Percentiles rank a stretch among this genome's conserved stretches.
phyloP scores from a whole-genome alignment of 2,888 invertebrate species.

The Acanthoscelides obtectus region DNA sequence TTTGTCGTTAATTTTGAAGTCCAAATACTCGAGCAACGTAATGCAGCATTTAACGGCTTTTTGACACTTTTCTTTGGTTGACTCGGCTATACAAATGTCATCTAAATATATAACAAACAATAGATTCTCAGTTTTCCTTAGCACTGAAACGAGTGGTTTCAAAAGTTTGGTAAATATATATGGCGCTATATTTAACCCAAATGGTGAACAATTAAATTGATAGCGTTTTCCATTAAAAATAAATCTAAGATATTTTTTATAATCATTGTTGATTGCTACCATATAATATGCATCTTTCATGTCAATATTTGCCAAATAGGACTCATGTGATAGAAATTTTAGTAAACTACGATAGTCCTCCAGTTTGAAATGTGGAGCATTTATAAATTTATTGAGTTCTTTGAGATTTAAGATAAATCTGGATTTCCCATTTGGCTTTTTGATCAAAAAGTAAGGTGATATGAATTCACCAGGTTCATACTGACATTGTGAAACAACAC shows the following conservation, averaged over 20 bases:
- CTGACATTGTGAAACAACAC: neutral
- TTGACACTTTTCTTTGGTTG: too few relatives aligned
- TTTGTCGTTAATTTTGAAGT: too few relatives aligned
- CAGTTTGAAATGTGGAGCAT: neutral
- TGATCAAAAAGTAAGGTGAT: conserved; percentile 23
- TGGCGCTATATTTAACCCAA: conserved; percentile 24
- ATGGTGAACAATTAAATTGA: conserved; percentile 28
- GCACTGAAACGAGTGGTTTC: conserved; percentile 17
- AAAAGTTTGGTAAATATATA: conserved; percentile 31
- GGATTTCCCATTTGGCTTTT: conserved; percentile 15
- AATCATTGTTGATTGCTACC: conserved; percentile 23
- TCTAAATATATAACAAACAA: too few relatives aligned
- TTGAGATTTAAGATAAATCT: conserved; percentile 29
- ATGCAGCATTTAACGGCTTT: too few relatives aligned
- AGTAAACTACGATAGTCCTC: neutral
- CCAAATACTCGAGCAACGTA: too few relatives aligned
- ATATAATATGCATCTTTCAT: conserved; percentile 24
- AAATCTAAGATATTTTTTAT: conserved; percentile 27
- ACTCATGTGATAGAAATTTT: neutral
- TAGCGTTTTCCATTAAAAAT: conserved; percentile 20
- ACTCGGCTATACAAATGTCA: too few relatives aligned
- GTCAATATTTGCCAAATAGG: conserved; percentile 9
- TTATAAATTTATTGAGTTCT: conserved; percentile 17
- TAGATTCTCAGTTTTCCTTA: too few relatives aligned
- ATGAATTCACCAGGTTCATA: conserved; percentile 17